Evolutionary conservation across 2,888 invertebrate species (phyloP).

Genomic region (Odiellus spinosus): DNA sequence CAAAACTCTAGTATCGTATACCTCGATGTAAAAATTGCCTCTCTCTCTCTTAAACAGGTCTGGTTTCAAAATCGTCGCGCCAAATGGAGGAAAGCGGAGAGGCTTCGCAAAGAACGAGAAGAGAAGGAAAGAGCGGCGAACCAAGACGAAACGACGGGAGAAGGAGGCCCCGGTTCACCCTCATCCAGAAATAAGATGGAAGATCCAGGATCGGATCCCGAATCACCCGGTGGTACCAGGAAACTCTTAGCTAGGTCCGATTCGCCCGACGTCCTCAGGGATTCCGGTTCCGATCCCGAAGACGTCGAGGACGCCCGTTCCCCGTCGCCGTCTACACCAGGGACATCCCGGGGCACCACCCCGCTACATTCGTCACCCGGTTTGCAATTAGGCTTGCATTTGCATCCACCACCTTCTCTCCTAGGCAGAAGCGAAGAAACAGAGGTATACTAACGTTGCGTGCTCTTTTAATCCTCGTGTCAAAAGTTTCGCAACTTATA

Average conservation of each 20-base stretch:
- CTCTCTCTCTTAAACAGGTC: constrained; percentile 41
- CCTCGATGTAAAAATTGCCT: not conserved
- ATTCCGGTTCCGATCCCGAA: not conserved
- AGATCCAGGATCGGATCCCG: not conserved
- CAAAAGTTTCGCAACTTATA: no score
- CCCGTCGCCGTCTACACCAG: not conserved
- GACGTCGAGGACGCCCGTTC: not conserved
- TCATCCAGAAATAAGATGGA: not conserved
- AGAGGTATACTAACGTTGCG: no score
- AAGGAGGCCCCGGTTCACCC: constrained; percentile 39
- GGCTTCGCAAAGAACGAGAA: constrained; percentile 60
- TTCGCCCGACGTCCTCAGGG: constrained; percentile 1
- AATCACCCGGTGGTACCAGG: no score
- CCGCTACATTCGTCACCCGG: no score
- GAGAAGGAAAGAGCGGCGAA: constrained; percentile 19
- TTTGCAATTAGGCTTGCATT: no score
- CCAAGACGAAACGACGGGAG: constrained; percentile 27
- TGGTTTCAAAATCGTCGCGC: constrained; percentile 87
- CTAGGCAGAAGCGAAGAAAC: no score
- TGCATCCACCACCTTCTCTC: no score
- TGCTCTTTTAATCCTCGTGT: no score
- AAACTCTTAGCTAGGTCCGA: not conserved
- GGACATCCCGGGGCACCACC: no score
- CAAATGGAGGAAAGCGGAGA: constrained; percentile 81
- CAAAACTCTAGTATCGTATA: no score